Conservation (phyloP, 2,113 vertebrate species). For the Greenwoodochromis staneri region DNA sequence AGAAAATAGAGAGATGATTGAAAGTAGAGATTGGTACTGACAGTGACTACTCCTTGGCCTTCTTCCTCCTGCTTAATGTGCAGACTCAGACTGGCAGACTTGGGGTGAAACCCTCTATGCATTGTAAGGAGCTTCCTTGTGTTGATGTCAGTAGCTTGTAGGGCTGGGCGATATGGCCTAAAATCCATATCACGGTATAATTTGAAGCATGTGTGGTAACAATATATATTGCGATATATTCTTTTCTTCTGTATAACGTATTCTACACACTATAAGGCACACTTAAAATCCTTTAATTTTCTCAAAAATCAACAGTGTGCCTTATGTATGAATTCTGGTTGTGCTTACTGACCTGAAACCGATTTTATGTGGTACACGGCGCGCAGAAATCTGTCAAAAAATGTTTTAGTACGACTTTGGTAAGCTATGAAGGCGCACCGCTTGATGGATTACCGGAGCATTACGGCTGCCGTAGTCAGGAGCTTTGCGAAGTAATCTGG, state of each 20-base stretch:
- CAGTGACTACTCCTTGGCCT: neutral
- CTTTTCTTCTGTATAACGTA: neutral
- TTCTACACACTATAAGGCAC: neutral
- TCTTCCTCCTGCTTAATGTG: neutral
- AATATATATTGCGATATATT: neutral
- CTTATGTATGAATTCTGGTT: neutral
- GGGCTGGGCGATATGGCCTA: neutral
- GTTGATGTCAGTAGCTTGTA: neutral
- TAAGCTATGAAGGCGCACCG: neutral
- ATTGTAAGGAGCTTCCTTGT: neutral
- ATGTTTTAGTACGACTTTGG: neutral
- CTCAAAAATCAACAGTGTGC: neutral
- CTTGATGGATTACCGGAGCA: neutral
- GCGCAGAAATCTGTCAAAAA: neutral
- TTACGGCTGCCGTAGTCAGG: neutral
- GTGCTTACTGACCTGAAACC: neutral
- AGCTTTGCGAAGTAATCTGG: neutral
- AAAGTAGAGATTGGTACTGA: neutral
- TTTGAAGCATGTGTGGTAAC: neutral
- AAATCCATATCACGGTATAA: neutral
- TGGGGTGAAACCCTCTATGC: neutral
- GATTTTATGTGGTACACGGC: neutral
- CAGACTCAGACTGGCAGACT: neutral
- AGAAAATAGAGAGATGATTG: neutral
- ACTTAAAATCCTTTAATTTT: neutral